phyloP scores from a whole-genome alignment of 2,888 invertebrate genomes.

The Patella depressa region DNA sequence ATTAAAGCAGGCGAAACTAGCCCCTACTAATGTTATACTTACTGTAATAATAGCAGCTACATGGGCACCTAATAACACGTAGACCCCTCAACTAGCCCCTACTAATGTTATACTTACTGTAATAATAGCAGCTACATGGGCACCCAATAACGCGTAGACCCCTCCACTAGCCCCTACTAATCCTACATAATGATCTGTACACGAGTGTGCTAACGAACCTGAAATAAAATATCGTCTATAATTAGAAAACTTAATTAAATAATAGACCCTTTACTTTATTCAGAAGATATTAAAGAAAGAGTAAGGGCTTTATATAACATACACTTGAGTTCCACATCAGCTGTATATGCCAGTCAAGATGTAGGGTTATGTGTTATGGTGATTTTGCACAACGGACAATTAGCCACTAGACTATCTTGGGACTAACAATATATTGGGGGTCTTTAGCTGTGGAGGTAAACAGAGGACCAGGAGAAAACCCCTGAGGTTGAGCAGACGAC shows the following conservation, averaged over 20 bases:
- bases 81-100: constrained; percentile 89
- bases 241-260: not conserved
- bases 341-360: no score
- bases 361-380: no score
- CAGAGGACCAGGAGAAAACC: no score
- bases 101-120: constrained; percentile 76
- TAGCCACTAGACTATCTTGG: no score
- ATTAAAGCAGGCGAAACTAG: no score
- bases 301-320: no score
- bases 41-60: constrained; percentile 92
- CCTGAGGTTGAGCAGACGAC: no score
- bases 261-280: not conserved
- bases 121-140: constrained; percentile 91
- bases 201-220: constrained; percentile 73
- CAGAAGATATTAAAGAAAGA: not conserved
- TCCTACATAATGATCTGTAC: constrained; percentile 74
- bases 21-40: constrained; percentile 49
- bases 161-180: constrained; percentile 96
- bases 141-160: constrained; percentile 93
- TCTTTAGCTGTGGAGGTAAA: no score
- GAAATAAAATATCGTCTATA: constrained; percentile 22
- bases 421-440: no score
- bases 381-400: no score
- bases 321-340: no score
- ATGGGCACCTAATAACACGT: constrained; percentile 93